Base-by-base conservation (phyloP, 2,113 vertebrate genomes). In the Noturus placidus region DNA sequence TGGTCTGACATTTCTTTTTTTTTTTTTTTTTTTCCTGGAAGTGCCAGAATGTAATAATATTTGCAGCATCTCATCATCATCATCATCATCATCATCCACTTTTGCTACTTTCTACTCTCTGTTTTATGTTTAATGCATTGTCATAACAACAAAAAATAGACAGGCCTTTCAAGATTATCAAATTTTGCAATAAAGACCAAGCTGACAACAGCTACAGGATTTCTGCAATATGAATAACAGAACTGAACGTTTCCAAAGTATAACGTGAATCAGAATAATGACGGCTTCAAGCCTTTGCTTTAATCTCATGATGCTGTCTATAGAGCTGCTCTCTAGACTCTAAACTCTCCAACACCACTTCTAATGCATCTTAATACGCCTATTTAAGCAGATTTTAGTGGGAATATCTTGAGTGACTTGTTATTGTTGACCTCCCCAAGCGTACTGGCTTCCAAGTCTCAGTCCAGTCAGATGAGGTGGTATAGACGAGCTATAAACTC, bases 401-500 rank as follows among this genome's bases (percentile, higher is more conserved):
- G 42, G 70, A 22, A 25, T 69, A n/a, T 84, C 81, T 15, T 72
- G 6, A 38, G 10, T 56, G 70, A 33, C 56, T 50, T 63, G 54
- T 33, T 63, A 74, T 35, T 82, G 54, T 70, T 63, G 35, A 17
- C 67, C 77, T 83, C 35, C 38, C 17, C 7, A 50, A 70, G 69
- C 54, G 38, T 2, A 17, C 82, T 63, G 52, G 19, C 59, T 65
- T 78, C 61, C 52, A 42, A 79, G 30, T 74, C 65, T 86, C 42
- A 84, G 76, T 63, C 33, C 57, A 83, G 70, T 83, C 80, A 80
- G 72, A 80, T 80, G 87, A 74, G 70, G 61, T 30, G 63, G 61
- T 59, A 80, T 35, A 84, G 80, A 42, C 59, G 89, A 88, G 89
- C 89, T 88, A 6, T 46, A 87, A 89, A 83, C 87, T 30, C 67